These are phyloP conservation scores for Tyto alba DNA, from an alignment of 2,113 vertebrate species.

Conservation along the genomic window DNA sequence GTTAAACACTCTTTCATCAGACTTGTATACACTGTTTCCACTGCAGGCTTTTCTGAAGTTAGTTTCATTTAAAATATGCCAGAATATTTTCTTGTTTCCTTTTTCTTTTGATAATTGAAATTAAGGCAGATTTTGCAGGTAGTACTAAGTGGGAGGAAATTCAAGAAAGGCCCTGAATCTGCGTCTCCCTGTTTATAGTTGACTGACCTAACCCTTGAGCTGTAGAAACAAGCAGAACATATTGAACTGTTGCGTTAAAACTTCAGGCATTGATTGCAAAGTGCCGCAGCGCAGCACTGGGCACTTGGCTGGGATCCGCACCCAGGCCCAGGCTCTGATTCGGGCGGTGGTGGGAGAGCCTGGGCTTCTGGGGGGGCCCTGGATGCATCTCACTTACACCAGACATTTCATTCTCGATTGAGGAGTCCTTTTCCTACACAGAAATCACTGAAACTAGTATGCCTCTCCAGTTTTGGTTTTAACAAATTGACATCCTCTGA, in stretches of 20 bases:
- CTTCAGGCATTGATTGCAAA: not conserved
- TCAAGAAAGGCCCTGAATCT: not conserved
- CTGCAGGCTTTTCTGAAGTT: not conserved
- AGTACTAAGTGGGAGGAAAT: not conserved
- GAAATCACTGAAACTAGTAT: not conserved
- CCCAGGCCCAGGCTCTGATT: not conserved
- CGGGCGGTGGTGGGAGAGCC: not conserved
- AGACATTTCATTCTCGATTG: not conserved
- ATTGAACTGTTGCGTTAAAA: not conserved
- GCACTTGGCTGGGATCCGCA: not conserved
- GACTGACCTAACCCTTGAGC: not conserved
- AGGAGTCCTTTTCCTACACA: not conserved
- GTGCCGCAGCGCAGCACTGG: not conserved
- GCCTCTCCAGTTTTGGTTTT: not conserved
- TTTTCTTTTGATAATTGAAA: not conserved
- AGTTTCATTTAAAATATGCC: not conserved
- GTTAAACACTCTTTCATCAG: not conserved
- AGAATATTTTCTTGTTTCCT: not conserved
- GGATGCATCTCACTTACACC: not conserved
- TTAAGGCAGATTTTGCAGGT: not conserved
- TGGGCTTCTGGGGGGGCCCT: not conserved
- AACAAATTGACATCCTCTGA: not conserved
- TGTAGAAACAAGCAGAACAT: not conserved
- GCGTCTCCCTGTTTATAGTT: not conserved
- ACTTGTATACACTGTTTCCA: not conserved